Conservation (phyloP, 1,140 invertebrate species). For the Drosophila obscura region DNA sequence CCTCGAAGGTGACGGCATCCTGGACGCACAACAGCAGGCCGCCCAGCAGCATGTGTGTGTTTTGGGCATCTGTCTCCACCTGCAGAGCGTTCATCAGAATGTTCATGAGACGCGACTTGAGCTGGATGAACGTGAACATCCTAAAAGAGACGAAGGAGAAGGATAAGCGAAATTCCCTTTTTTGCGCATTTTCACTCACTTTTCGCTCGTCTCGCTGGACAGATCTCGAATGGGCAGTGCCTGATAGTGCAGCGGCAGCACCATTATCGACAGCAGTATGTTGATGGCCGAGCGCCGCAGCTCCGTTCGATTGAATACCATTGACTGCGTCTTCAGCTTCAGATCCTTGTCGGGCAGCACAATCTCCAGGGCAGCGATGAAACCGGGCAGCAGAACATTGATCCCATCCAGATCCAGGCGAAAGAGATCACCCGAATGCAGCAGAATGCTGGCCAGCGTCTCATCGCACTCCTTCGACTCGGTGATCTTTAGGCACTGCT, state of each 20-base stretch:
- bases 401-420: conserved; percentile 97
- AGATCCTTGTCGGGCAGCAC: conserved; percentile 92
- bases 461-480: conserved; percentile 88
- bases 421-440: conserved; percentile 92
- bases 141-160: conserved; percentile 36
- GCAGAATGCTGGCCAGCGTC: conserved; percentile 90
- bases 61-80: conserved; percentile 93
- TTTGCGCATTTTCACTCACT: conserved; percentile 69
- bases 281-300: conserved; percentile 95
- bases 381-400: conserved; percentile 94
- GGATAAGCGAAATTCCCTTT: background rate
- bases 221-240: conserved; percentile 91
- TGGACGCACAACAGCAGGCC: conserved; percentile 92
- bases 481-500: conserved; percentile 91
- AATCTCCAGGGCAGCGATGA: conserved; percentile 94
- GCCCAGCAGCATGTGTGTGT: conserved; percentile 95
- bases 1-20: conserved; percentile 92
- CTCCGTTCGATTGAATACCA: conserved; percentile 89
- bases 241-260: conserved; percentile 96
- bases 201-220: conserved; percentile 84
- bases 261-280: conserved; percentile 93
- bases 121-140: conserved; percentile 89
- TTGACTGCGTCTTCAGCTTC: conserved; percentile 86
- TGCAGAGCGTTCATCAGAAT: conserved; percentile 93
- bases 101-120: conserved; percentile 93